Conservation (phyloP, 2,113 vertebrate genomes). For the Peromyscus leucopus region DNA sequence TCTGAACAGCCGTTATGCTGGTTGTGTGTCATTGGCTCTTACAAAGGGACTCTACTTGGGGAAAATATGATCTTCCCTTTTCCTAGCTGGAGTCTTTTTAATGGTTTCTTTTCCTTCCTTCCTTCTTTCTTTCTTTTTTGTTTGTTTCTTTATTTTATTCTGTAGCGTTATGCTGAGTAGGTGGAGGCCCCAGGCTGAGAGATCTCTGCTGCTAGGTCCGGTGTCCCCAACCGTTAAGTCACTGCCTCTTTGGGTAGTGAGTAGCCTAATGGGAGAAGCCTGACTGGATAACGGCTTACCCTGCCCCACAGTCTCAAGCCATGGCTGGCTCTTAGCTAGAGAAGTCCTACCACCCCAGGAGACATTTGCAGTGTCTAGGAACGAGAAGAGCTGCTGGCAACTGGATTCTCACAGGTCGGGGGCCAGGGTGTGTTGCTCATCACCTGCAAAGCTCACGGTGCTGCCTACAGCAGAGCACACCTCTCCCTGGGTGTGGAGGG, state of each 20-base stretch:
- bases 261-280: neutral
- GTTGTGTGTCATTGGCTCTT: neutral
- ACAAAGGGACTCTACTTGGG: neutral
- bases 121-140: neutral
- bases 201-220: neutral
- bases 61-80: neutral
- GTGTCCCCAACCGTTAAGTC: neutral
- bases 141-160: neutral
- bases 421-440: neutral
- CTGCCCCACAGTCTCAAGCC: too few relatives aligned
- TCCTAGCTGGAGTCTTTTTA: neutral
- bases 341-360: neutral
- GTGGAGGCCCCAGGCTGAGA: too few relatives aligned
- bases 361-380: neutral
- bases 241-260: neutral
- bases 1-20: neutral
- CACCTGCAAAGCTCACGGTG: rapidly evolving
- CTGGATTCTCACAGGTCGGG: neutral
- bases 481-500: too few relatives aligned
- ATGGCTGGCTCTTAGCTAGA: neutral
- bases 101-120: neutral
- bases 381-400: neutral
- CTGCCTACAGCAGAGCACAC: too few relatives aligned
- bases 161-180: neutral
- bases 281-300: neutral